Evolutionary conservation across 2,888 invertebrate species (phyloP), one percentile per base, ranked within the genome.

Genomic region (Phyllotreta striolata): DNA sequence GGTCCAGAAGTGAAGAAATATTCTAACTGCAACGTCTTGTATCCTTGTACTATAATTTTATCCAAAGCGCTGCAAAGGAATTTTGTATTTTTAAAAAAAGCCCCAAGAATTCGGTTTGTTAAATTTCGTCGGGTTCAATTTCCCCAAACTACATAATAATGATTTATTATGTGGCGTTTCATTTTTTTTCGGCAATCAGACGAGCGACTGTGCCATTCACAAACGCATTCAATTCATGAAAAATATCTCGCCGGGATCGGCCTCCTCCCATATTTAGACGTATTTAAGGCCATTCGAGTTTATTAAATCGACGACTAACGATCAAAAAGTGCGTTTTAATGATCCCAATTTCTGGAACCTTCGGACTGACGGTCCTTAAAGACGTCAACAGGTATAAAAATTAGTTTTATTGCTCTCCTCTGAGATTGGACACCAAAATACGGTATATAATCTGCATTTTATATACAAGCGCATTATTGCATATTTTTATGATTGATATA

Each of bases 1-100:
- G 91, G 87, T 10, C 99, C 99, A 58, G 95, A 88, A 1, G 99
- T 99, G 84, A 99, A 99, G 87, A 99, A 99, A 81, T 99, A 99
- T 81, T 95, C 93, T 75, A 99, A 84, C 76, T 97, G 95, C 56
- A 99, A 85, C 0, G 97, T 92, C 80, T 96, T 97, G 85, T 98
- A 99, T 12, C 99, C 99, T 78, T 93, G 94, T 1, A 96, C 88
- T 75, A 99, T 96, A 73, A 99, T 99, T 85, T 98, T 98, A 74
- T 96, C 96, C 78, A 99, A 84, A 6, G 93, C 92, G 81, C 96
- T 94, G 83, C 51, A 85, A 84, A n/a, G 61, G 64, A 62, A 52
- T 12, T 43, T 9, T 4, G 52, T 63, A 8, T 24, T 61, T 8
- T 5, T 55, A 51, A 6, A 24, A 24, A 24, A 24, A 24, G n/a